Evolutionary conservation across 2,113 vertebrate species (phyloP).

Genomic region (Notothenia coriiceps): DNA sequence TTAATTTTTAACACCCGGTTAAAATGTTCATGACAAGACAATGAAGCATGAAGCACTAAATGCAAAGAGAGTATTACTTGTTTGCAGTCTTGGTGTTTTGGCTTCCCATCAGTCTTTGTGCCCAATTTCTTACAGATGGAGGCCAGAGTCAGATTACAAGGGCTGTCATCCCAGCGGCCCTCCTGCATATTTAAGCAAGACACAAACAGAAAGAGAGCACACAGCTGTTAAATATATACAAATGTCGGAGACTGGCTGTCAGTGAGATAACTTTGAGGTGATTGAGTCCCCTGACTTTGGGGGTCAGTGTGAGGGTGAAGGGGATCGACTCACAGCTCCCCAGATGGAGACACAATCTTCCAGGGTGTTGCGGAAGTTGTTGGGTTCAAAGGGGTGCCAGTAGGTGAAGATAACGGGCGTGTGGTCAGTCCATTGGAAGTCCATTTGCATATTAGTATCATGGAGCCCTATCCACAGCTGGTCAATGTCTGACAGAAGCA

Average conservation of each 20-base stretch:
- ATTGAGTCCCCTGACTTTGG: neutral
- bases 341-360: conserved; percentile 98
- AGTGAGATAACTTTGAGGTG: neutral
- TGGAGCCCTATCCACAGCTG: conserved; percentile 98
- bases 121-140: conserved; percentile 96
- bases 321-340: conserved; percentile 89
- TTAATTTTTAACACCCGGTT: no score
- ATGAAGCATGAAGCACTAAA: neutral
- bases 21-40: no score
- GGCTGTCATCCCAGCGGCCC: conserved; percentile 97
- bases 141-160: conserved; percentile 94
- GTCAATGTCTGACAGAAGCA: conserved; percentile 86
- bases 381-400: conserved; percentile 98
- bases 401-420: conserved; percentile 93
- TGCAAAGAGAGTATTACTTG: conserved; percentile 81
- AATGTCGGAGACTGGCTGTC: neutral
- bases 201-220: conserved; percentile 48
- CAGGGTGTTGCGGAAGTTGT: conserved; percentile 94
- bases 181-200: conserved; percentile 84
- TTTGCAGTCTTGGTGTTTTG: conserved; percentile 91
- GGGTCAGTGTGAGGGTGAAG: conserved; percentile 1
- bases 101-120: conserved; percentile 86
- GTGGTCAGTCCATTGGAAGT: conserved; percentile 96
- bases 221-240: conserved; percentile 68
- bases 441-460: conserved; percentile 95